Conservation (phyloP, 2,113 vertebrate genomes). For the Gymnorhina tibicen region DNA sequence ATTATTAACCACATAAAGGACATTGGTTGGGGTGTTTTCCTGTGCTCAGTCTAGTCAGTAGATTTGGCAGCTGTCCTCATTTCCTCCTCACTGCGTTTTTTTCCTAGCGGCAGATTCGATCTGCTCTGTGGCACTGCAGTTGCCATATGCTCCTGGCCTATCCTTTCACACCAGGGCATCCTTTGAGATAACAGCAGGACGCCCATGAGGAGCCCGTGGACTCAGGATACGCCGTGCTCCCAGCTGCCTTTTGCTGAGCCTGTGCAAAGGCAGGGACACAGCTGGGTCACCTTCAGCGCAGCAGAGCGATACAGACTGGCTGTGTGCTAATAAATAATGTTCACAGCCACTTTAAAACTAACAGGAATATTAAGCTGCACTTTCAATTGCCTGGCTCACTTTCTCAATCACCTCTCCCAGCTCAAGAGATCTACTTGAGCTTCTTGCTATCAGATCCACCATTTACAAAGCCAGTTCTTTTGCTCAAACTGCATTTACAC, state of each 20-base stretch:
- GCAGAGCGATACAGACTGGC: neutral
- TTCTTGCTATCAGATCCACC: neutral
- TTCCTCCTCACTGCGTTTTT: neutral
- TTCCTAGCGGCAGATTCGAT: neutral
- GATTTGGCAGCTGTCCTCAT: neutral
- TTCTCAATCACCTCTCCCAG: neutral
- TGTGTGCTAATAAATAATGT: neutral
- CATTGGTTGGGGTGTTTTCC: neutral
- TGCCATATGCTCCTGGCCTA: neutral
- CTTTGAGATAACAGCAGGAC: neutral
- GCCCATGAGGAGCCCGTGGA: neutral
- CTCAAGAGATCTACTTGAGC: neutral
- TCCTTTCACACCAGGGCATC: neutral
- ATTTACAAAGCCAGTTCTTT: neutral
- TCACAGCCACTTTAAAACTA: neutral
- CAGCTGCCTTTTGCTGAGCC: neutral
- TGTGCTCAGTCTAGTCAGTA: neutral
- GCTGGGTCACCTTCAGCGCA: rapidly evolving
- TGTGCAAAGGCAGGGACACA: neutral
- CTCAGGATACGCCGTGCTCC: rapidly evolving
- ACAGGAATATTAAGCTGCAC: neutral
- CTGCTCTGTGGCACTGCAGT: neutral
- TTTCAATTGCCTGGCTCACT: neutral
- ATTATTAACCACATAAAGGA: neutral
- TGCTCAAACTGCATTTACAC: neutral